These are phyloP conservation scores for Clarias platycephalus DNA, from an alignment of 2,797 vertebrate genomes.

Conservation along the genomic window DNA sequence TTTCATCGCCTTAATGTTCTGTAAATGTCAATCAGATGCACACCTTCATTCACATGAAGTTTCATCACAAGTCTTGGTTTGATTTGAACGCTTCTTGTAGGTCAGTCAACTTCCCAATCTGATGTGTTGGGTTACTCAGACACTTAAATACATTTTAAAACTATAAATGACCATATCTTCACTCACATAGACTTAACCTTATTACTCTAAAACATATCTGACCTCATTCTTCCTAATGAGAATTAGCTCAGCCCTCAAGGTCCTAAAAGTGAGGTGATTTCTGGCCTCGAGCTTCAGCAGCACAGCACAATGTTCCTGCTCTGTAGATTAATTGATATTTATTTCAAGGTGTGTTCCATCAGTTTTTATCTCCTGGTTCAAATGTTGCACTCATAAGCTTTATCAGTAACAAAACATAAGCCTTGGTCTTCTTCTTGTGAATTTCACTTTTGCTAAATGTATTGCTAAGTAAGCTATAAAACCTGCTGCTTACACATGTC, in stretches of 20 bases:
- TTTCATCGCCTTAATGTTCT: too few relatives aligned
- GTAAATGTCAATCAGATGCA: too few relatives aligned
- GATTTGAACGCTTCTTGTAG: too few relatives aligned
- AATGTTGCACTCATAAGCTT: not conserved
- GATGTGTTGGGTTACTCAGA: not conserved
- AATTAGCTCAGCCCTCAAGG: not conserved
- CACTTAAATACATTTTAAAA: not conserved
- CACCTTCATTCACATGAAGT: too few relatives aligned
- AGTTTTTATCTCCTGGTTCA: not conserved
- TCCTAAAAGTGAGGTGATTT: conserved; percentile 5
- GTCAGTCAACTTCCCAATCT: not conserved
- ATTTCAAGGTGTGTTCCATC: not conserved
- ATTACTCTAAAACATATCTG: conserved; percentile 7
- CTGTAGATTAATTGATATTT: conserved; percentile 26
- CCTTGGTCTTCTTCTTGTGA: not conserved
- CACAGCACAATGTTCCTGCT: conserved; percentile 41
- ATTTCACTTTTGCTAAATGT: not conserved
- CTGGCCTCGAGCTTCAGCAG: conserved; percentile 13
- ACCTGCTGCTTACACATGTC: not conserved
- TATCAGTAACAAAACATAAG: conserved; percentile 6
- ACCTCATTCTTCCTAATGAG: conserved; percentile 16
- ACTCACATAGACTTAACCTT: not conserved
- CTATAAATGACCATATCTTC: not conserved
- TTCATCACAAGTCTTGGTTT: too few relatives aligned
- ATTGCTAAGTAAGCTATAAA: not conserved